Percentiles rank a stretch among this genome's conserved stretches.
phyloP scores from a whole-genome alignment of 2,888 invertebrate genomes.

The Heliconius aoede region DNA sequence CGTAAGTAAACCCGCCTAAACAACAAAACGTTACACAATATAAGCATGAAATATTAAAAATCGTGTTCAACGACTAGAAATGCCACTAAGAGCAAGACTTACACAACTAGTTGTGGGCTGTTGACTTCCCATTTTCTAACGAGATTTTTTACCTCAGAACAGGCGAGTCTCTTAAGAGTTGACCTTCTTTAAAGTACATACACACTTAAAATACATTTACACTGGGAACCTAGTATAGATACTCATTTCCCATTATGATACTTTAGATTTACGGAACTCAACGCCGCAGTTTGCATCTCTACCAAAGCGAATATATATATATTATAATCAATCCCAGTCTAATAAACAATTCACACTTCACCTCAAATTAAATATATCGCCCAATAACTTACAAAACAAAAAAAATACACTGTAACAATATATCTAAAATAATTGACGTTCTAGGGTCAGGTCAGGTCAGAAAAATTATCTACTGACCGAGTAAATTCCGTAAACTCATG shows the following conservation, averaged over 20 bases:
- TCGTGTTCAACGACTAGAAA: constrained; percentile 48
- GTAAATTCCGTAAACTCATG: constrained; percentile 64
- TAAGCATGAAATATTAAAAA: constrained; percentile 25
- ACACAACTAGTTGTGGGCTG: constrained; percentile 68
- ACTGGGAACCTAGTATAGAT: too few relatives aligned
- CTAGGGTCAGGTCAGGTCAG: neutral
- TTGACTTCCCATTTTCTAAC: constrained; percentile 82
- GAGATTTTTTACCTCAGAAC: constrained; percentile 69
- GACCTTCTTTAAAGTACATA: constrained; percentile 65
- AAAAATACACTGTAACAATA: neutral
- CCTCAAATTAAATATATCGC: neutral
- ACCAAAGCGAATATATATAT: too few relatives aligned
- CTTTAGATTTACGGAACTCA: too few relatives aligned
- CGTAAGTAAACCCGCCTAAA: constrained; percentile 14
- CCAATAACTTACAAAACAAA: neutral
- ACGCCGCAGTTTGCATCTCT: too few relatives aligned
- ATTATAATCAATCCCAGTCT: neutral
- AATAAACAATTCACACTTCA: neutral
- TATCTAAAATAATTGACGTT: neutral
- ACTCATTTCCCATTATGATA: too few relatives aligned
- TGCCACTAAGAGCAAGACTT: constrained; percentile 62
- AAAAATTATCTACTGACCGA: constrained; percentile 65
- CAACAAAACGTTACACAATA: constrained; percentile 11
- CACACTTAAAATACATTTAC: too few relatives aligned
- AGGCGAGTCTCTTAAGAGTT: constrained; percentile 59